These are phyloP conservation scores for Rhaphigaster nebulosa DNA, from an alignment of 2,888 invertebrate species.

Conservation along the genomic window DNA sequence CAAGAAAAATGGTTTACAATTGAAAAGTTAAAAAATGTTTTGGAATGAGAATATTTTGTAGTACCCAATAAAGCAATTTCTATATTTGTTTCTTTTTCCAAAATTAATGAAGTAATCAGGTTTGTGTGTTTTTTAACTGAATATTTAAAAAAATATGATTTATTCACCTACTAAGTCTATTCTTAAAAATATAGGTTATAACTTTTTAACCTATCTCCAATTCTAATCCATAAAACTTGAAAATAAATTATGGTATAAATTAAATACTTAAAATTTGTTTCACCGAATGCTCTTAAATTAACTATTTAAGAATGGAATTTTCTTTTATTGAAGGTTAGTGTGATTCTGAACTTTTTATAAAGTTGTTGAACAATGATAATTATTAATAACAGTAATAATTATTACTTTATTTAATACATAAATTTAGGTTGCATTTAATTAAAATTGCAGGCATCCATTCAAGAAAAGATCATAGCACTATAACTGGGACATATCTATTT, in stretches of 20 bases:
- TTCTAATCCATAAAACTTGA: neutral
- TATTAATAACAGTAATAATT: neutral
- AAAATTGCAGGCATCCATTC: neutral
- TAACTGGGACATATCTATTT: slow-evolving; percentile 18
- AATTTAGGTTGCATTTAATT: neutral
- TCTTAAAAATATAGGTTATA: too few relatives aligned
- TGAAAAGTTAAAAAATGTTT: too few relatives aligned
- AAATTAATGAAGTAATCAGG: too few relatives aligned
- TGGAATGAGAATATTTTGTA: too few relatives aligned
- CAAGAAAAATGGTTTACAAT: too few relatives aligned
- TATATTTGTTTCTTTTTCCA: too few relatives aligned
- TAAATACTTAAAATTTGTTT: neutral
- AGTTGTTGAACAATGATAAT: neutral
- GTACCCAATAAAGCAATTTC: too few relatives aligned
- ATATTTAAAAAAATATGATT: too few relatives aligned
- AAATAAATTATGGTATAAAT: neutral
- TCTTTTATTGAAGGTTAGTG: neutral
- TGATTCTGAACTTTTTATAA: neutral
- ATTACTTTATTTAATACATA: neutral
- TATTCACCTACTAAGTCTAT: too few relatives aligned
- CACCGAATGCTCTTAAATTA: neutral
- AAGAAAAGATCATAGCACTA: neutral
- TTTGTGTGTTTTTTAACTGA: too few relatives aligned
- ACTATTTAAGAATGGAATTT: neutral
- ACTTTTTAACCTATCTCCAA: too few relatives aligned